Evolutionary conservation across 2,797 vertebrate genomes (phyloP).

Genomic region (Heteromormyrus szaboi): DNA sequence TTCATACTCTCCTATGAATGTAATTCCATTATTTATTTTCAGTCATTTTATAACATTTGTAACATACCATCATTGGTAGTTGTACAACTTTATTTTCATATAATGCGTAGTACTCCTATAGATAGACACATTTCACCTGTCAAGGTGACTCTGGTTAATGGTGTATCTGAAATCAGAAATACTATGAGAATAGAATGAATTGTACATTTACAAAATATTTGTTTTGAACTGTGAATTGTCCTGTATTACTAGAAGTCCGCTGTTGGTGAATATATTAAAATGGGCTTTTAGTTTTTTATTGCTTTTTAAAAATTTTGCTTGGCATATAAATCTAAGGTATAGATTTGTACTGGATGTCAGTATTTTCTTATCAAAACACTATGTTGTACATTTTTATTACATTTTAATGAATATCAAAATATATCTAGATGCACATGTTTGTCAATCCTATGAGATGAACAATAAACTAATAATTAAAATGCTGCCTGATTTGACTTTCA

Average conservation of each 20-base stretch:
- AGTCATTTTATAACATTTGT: constrained; percentile 40
- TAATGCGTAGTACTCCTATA: background rate
- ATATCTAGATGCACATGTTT: constrained; percentile 53
- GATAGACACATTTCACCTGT: constrained; percentile 21
- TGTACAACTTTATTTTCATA: constrained; percentile 32
- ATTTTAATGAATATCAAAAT: constrained; percentile 54
- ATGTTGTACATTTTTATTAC: constrained; percentile 65
- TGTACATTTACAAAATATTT: constrained; percentile 33
- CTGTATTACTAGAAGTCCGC: constrained; percentile 39
- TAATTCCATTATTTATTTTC: constrained; percentile 65
- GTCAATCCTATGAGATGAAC: constrained; percentile 54
- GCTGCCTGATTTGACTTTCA: background rate
- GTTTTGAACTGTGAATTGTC: constrained; percentile 63
- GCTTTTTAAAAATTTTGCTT: constrained; percentile 50
- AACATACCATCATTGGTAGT: constrained; percentile 37
- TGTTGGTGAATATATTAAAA: constrained; percentile 40
- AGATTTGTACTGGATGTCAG: constrained; percentile 75
- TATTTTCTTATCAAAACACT: constrained; percentile 69
- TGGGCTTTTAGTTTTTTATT: constrained; percentile 39
- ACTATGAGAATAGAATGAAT: constrained; percentile 22
- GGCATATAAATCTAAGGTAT: constrained; percentile 65
- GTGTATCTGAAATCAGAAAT: constrained; percentile 33
- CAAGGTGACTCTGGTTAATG: constrained; percentile 34
- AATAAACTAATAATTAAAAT: constrained; percentile 56
- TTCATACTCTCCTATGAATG: constrained; percentile 55